Evolutionary conservation across 2,888 invertebrate species (phyloP).

Genomic region (Euclidia mi): DNA sequence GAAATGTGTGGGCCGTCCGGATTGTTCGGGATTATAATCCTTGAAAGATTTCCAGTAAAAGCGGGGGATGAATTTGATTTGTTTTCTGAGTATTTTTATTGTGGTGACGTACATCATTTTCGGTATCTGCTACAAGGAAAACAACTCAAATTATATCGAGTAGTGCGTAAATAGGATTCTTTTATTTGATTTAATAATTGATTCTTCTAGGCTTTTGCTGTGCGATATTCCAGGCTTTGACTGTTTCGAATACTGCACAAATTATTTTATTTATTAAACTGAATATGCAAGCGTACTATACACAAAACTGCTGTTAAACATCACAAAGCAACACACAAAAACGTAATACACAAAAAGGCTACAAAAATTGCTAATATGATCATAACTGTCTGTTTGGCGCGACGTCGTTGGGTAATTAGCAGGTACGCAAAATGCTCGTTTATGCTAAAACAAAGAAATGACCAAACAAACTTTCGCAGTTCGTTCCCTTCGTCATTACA

Average conservation of each 20-base stretch:
- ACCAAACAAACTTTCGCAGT: conserved; percentile 46
- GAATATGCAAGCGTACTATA: too few relatives aligned
- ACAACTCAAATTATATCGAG: too few relatives aligned
- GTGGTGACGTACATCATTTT: too few relatives aligned
- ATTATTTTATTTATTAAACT: too few relatives aligned
- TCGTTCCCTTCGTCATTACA: conserved; percentile 46
- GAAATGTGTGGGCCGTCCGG: conserved; percentile 30
- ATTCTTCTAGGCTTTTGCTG: too few relatives aligned
- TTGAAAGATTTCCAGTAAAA: conserved; percentile 39
- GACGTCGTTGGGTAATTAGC: conserved; percentile 36
- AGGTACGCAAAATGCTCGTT: conserved; percentile 29
- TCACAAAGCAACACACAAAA: conserved; percentile 1
- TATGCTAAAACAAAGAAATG: conserved; percentile 43
- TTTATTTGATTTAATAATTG: too few relatives aligned
- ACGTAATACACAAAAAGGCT: conserved; percentile 16
- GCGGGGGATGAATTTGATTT: conserved; percentile 1
- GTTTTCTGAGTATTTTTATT: too few relatives aligned
- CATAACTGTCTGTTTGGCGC: conserved; percentile 14
- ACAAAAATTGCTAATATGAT: conserved; percentile 26
- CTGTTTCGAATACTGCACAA: too few relatives aligned
- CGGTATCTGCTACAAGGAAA: too few relatives aligned
- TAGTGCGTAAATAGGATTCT: too few relatives aligned
- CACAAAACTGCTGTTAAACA: too few relatives aligned
- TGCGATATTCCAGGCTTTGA: too few relatives aligned
- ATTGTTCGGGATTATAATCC: conserved; percentile 39